Evolutionary conservation across 2,888 invertebrate genomes (phyloP).

Genomic region (Agrochola macilenta): DNA sequence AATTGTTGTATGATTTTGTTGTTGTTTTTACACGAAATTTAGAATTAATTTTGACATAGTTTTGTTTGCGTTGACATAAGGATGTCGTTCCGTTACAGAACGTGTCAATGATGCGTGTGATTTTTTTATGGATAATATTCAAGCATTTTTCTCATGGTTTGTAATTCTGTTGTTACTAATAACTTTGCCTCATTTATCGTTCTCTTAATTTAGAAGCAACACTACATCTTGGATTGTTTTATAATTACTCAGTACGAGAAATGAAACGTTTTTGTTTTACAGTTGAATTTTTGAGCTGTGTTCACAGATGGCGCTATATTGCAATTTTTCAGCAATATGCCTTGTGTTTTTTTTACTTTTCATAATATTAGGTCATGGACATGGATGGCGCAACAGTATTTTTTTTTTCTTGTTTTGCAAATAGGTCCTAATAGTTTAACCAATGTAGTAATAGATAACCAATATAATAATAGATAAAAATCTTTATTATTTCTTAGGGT

Average conservation of each 20-base stretch:
- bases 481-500: no score
- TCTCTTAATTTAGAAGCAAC: neutral
- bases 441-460: no score
- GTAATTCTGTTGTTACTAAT: neutral
- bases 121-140: neutral
- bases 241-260: neutral
- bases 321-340: neutral
- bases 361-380: neutral
- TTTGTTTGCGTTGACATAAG: slow-evolving; percentile 89
- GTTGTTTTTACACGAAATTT: slow-evolving; percentile 87
- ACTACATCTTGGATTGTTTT: neutral
- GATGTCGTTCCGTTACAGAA: slow-evolving; percentile 67
- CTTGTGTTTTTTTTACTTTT: neutral
- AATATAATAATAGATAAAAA: no score
- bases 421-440: no score
- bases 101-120: slow-evolving; percentile 34
- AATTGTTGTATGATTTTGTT: slow-evolving; percentile 80
- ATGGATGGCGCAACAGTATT: neutral
- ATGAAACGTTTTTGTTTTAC: slow-evolving; percentile 38
- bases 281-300: neutral
- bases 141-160: neutral
- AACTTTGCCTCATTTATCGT: neutral
- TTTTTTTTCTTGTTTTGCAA: neutral
- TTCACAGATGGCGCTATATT: slow-evolving; percentile 48
- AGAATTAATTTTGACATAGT: slow-evolving; percentile 88